Evolutionary conservation across 2,113 vertebrate species (phyloP).

Genomic region (Chlamydotis undulata): DNA sequence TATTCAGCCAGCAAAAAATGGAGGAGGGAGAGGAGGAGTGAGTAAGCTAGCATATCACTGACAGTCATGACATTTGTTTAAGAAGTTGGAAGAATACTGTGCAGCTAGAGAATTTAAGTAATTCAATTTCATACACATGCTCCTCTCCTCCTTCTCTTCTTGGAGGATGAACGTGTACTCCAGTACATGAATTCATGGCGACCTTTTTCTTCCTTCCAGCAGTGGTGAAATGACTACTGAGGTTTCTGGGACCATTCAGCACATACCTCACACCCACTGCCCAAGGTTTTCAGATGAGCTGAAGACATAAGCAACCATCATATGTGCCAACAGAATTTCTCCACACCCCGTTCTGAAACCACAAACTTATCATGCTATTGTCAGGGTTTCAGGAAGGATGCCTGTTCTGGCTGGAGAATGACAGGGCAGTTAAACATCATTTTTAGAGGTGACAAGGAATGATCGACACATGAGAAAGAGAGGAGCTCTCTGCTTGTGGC

Average conservation of each 20-base stretch:
- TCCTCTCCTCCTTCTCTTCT: background rate
- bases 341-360: constrained; percentile 25
- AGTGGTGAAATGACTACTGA: background rate
- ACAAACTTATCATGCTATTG: background rate
- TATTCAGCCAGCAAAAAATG: background rate
- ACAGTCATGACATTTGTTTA: background rate
- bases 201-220: background rate
- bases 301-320: background rate
- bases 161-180: background rate
- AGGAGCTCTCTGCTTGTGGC: background rate
- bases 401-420: background rate
- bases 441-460: background rate
- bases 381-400: constrained; percentile 15
- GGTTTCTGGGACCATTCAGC: background rate
- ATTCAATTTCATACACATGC: background rate
- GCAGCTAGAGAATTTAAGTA: background rate
- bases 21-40: background rate
- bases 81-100: background rate
- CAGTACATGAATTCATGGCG: background rate
- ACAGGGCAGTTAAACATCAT: background rate
- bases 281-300: background rate
- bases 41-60: background rate
- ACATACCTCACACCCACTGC: background rate
- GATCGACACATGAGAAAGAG: background rate
- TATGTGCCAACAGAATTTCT: background rate